Evolutionary conservation across 2,797 vertebrate genomes (phyloP).

Genomic region (Triplophysa yarkandensis): DNA sequence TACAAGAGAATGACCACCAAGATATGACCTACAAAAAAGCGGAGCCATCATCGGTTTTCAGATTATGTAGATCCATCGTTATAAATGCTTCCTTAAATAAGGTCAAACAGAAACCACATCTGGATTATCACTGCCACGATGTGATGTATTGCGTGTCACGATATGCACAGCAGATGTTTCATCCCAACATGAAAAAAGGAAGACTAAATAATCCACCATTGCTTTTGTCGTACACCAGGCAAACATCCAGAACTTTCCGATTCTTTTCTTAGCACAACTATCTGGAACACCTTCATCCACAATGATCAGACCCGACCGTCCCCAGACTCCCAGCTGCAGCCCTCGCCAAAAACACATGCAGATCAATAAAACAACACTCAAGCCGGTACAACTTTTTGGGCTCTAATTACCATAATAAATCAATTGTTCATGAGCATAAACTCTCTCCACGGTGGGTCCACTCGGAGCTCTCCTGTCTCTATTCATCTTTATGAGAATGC

Average conservation of each 20-base stretch:
- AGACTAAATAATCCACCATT: not conserved
- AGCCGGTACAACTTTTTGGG: conserved; percentile 14
- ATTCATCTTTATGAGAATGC: conserved; percentile 33
- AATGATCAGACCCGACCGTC: not conserved
- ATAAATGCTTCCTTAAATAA: not conserved
- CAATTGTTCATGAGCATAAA: conserved; percentile 34
- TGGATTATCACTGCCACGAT: conserved; percentile 1
- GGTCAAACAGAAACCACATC: not conserved
- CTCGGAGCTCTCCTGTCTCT: not conserved
- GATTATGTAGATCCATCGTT: not conserved
- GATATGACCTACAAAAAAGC: not conserved
- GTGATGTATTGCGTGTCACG: not conserved
- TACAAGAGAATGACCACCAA: not conserved
- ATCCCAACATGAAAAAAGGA: not conserved
- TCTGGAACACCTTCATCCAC: conserved; percentile 8
- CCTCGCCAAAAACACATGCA: not conserved
- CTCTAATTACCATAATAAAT: conserved; percentile 54
- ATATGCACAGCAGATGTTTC: conserved; percentile 1
- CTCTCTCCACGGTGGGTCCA: not conserved
- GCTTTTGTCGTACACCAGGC: not conserved
- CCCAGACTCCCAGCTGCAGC: not conserved
- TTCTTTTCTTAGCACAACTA: conserved; percentile 2
- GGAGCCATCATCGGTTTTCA: not conserved
- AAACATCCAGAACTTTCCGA: not conserved
- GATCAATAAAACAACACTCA: conserved; percentile 36